These are phyloP conservation scores for Lepeophtheirus nordmannii DNA, from an alignment of 2,888 invertebrate species.

Conservation along the genomic window DNA sequence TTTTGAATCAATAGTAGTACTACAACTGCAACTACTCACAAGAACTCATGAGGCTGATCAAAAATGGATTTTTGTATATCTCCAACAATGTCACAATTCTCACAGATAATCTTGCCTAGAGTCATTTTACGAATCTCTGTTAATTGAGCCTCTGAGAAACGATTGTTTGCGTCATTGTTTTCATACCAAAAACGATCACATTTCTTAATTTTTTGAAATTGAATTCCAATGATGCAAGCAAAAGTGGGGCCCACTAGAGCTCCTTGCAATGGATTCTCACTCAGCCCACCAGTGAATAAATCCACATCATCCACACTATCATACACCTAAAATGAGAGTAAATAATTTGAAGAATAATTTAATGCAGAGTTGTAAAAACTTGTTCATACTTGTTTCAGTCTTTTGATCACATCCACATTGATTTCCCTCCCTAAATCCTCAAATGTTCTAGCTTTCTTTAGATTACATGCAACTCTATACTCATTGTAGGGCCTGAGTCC, in stretches of 20 bases:
- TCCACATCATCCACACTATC: constrained; percentile 87
- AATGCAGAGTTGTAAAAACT: too few species aligned
- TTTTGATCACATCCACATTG: constrained; percentile 45
- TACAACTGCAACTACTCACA: constrained; percentile 34
- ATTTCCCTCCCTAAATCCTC: constrained; percentile 74
- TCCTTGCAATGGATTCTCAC: constrained; percentile 57
- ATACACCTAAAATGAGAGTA: constrained; percentile 37
- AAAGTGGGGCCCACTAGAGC: constrained; percentile 86
- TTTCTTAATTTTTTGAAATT: constrained; percentile 72
- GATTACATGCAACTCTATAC: constrained; percentile 73
- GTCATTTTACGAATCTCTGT: constrained; percentile 73
- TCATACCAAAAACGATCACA: constrained; percentile 64
- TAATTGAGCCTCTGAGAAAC: constrained; percentile 69
- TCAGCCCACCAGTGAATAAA: constrained; percentile 86
- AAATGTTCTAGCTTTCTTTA: constrained; percentile 66
- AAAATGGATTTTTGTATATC: constrained; percentile 79
- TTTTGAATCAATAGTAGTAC: not conserved
- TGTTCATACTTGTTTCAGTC: constrained; percentile 49
- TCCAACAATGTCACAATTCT: constrained; percentile 67
- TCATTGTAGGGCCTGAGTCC: constrained; percentile 76
- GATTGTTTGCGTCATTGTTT: constrained; percentile 57
- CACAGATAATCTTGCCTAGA: constrained; percentile 48
- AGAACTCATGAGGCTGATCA: constrained; percentile 73
- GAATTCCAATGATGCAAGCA: constrained; percentile 80
- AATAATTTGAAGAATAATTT: too few species aligned